phyloP scores from a whole-genome alignment of 1,140 invertebrate genomes.

The Lethocerus indicus region DNA sequence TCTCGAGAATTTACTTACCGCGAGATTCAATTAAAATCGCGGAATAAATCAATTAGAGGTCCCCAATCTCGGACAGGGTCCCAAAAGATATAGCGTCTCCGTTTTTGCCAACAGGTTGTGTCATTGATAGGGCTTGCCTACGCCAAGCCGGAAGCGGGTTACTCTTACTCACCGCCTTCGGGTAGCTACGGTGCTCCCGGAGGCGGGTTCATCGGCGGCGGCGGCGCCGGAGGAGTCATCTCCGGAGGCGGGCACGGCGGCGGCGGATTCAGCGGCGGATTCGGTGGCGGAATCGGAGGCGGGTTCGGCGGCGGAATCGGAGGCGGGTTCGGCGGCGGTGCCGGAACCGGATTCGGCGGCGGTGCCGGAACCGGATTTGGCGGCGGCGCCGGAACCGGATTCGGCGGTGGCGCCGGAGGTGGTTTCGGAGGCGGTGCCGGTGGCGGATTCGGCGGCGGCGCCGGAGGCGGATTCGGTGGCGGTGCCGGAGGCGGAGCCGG shows the following conservation, averaged over 20 bases:
- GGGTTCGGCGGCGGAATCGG: conserved; percentile 19
- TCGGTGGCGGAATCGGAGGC: conserved; percentile 19
- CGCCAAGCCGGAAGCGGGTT: conserved; percentile 33
- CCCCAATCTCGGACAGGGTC: too few species aligned
- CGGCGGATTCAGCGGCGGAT: conserved; percentile 24
- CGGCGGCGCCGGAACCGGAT: conserved; percentile 21
- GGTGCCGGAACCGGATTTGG: conserved; percentile 16
- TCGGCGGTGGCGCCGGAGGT: conserved; percentile 18
- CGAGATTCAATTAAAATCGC: too few species aligned
- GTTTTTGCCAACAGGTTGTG: too few species aligned
- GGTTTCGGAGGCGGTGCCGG: conserved; percentile 20
- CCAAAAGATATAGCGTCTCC: too few species aligned
- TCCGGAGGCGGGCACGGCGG: conserved; percentile 21
- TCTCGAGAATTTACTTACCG: too few species aligned
- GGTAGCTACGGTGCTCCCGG: conserved; percentile 20
- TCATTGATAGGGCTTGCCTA: conserved; percentile 28
- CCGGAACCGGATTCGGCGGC: conserved; percentile 25
- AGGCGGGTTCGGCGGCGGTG: conserved; percentile 21
- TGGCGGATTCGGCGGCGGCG: conserved; percentile 21
- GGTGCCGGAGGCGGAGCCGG: conserved; percentile 24
- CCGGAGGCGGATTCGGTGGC: conserved; percentile 22
- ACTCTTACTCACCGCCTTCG: conserved; percentile 29
- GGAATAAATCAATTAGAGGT: too few species aligned
- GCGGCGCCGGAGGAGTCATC: conserved; percentile 19
- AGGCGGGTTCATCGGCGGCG: conserved; percentile 19